Evolutionary conservation across 2,888 invertebrate species (phyloP).

Genomic region (Dasysyrphus albostriatus): DNA sequence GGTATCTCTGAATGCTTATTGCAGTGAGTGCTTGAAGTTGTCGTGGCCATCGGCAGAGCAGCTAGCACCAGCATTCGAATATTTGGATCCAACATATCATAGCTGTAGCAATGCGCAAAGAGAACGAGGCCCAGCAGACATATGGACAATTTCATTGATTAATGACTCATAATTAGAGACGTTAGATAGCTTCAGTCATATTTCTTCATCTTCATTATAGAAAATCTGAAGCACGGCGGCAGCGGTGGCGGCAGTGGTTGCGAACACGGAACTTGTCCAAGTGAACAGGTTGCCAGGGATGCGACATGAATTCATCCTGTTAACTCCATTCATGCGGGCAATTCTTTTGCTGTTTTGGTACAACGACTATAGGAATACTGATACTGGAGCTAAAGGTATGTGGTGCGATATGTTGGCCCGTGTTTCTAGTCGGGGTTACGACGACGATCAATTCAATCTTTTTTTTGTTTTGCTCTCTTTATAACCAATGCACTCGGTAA

Average conservation of each 20-base stretch:
- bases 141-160: constrained; percentile 83
- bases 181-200: constrained; percentile 82
- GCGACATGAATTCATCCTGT: constrained; percentile 73
- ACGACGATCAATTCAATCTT: constrained; percentile 38
- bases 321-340: constrained; percentile 66
- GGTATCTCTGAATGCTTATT: constrained; percentile 10
- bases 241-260: neutral
- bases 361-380: constrained; percentile 9
- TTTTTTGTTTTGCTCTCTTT: constrained; percentile 6
- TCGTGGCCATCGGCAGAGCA: constrained; percentile 44
- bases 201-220: constrained; percentile 81
- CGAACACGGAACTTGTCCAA: constrained; percentile 75
- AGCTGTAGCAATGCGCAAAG: constrained; percentile 6
- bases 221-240: constrained; percentile 68
- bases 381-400: constrained; percentile 5
- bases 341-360: constrained; percentile 32
- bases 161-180: constrained; percentile 84
- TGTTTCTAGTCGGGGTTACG: constrained; percentile 50
- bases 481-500: constrained; percentile 21
- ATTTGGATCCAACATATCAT: constrained; percentile 29
- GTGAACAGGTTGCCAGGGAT: constrained; percentile 72
- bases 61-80: constrained; percentile 17
- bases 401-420: constrained; percentile 68
- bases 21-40: constrained; percentile 30
- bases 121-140: constrained; percentile 59